Percentiles rank a stretch among this genome's conserved stretches.
These are phyloP conservation scores for Callipepla californica DNA, from an alignment of 2,113 vertebrate species.

Conservation along the genomic window DNA sequence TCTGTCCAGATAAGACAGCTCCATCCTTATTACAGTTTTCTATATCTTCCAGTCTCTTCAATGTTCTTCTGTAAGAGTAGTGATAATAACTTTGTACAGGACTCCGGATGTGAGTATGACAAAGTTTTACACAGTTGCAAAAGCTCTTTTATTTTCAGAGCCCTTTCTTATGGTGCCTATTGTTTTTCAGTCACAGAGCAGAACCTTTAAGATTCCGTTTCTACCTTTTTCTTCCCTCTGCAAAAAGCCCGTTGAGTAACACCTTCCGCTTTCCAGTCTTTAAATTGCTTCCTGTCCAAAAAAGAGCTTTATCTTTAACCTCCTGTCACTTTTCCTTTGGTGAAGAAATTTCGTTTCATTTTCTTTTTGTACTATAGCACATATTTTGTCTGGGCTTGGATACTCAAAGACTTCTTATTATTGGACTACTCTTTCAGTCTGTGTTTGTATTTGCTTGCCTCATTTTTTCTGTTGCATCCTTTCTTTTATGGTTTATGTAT, in stretches of 20 bases:
- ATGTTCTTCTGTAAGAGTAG: neutral
- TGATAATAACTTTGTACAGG: neutral
- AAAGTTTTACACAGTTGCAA: neutral
- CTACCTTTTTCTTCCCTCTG: neutral
- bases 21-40: neutral
- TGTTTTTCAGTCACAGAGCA: neutral
- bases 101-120: neutral
- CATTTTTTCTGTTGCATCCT: neutral
- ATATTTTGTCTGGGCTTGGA: neutral
- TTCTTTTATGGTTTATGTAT: neutral
- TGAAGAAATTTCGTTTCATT: neutral
- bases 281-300: neutral
- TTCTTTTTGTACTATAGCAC: constrained; percentile 11
- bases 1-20: neutral
- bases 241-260: rapidly evolving
- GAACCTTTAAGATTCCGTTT: neutral
- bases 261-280: neutral
- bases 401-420: neutral
- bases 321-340: neutral
- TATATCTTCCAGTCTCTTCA: neutral
- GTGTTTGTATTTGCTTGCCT: neutral
- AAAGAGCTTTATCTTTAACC: neutral
- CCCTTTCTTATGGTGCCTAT: neutral
- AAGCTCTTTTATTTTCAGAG: neutral
- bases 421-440: neutral